A percentile compares a stretch with the other conserved stretches of the same genome.
Evolutionary conservation across 2,888 invertebrate genomes (phyloP).

Genomic region (Lacanobia oleracea): DNA sequence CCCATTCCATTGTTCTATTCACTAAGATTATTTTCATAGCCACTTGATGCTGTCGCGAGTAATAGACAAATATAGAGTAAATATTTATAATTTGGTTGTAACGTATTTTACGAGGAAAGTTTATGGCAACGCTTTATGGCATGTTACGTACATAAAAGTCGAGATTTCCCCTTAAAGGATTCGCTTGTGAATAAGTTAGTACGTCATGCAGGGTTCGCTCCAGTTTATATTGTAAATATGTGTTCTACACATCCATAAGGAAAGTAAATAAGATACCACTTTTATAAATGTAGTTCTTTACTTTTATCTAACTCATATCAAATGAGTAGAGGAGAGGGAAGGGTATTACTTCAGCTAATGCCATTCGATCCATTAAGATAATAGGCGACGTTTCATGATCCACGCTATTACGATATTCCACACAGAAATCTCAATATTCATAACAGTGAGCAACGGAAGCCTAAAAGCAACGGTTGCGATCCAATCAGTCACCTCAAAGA

Average conservation of each 20-base stretch:
- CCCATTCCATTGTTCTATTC: slow-evolving; percentile 10
- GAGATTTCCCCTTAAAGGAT: slow-evolving; percentile 86
- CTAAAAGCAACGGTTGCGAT: slow-evolving; percentile 76
- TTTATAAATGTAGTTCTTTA: slow-evolving; percentile 18
- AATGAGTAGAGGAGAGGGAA: background rate
- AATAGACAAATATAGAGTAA: slow-evolving; percentile 70
- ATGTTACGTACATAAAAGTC: slow-evolving; percentile 87
- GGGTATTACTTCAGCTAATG: slow-evolving; percentile 3
- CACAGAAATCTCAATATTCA: slow-evolving; percentile 52
- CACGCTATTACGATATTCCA: slow-evolving; percentile 36
- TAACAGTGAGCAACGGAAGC: slow-evolving; percentile 57
- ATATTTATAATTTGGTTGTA: slow-evolving; percentile 87
- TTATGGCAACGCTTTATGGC: slow-evolving; percentile 85
- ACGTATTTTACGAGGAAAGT: slow-evolving; percentile 83
- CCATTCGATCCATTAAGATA: slow-evolving; percentile 33
- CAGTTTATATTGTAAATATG: slow-evolving; percentile 57
- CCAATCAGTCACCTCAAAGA: slow-evolving; percentile 86
- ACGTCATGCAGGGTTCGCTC: slow-evolving; percentile 69
- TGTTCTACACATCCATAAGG: slow-evolving; percentile 40
- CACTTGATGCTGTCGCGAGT: slow-evolving; percentile 39
- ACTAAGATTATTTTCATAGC: slow-evolving; percentile 26
- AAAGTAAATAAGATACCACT: slow-evolving; percentile 44
- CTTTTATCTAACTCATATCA: background rate
- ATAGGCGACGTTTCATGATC: slow-evolving; percentile 22
- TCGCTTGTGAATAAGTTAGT: slow-evolving; percentile 85